Conservation (phyloP, 1,140 invertebrate species). For the Argopecten irradians region DNA sequence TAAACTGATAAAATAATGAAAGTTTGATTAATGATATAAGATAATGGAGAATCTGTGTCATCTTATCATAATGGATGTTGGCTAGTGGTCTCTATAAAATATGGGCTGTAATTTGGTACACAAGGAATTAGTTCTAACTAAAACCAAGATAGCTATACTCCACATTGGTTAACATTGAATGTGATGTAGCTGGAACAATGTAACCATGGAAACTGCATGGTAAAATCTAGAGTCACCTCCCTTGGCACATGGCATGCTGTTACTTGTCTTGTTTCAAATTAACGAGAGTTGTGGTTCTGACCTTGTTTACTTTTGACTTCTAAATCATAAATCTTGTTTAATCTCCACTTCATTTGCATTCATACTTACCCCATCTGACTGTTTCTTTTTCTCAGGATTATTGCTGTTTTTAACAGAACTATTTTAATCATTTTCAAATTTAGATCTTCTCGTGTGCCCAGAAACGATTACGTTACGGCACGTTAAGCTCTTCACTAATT, state of each 20-base stretch:
- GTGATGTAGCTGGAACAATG: not conserved
- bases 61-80: slow-evolving; percentile 13
- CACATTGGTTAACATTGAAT: not conserved
- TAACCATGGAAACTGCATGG: slow-evolving; percentile 20
- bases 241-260: slow-evolving; percentile 9
- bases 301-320: not conserved
- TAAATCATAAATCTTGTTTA: not conserved
- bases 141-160: not conserved
- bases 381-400: not conserved
- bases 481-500: too few species aligned
- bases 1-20: too few species aligned
- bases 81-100: not conserved
- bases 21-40: too few species aligned
- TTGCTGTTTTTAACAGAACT: not conserved
- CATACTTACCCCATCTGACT: not conserved
- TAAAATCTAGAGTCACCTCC: not conserved
- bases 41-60: too few species aligned
- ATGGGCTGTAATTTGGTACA: slow-evolving; percentile 16
- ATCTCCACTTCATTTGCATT: not conserved
- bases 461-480: too few species aligned
- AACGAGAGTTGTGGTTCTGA: not conserved
- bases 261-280: slow-evolving; percentile 17
- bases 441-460: too few species aligned
- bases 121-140: slow-evolving; percentile 15
- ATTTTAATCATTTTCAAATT: too few species aligned